Percentiles rank a stretch among this genome's conserved stretches.
Conservation (phyloP, 2,888 invertebrate species). For the Leuctra nigra region DNA sequence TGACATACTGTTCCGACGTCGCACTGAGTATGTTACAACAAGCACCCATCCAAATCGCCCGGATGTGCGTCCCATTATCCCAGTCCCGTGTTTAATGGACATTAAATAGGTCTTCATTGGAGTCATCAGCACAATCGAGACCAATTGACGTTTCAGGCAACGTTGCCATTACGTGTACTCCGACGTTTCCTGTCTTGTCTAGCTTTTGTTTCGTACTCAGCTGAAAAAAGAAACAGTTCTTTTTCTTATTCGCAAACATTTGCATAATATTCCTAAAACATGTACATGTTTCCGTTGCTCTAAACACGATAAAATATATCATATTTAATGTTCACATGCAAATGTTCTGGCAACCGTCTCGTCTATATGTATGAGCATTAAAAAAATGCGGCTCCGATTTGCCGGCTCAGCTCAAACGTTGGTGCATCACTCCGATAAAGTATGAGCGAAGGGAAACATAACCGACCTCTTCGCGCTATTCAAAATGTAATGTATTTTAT, state of each 20-base stretch:
- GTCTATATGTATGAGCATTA: too few relatives aligned
- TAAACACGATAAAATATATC: background rate
- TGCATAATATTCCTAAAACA: constrained; percentile 3
- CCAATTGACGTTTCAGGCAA: background rate
- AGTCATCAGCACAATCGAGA: background rate
- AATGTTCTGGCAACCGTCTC: constrained; percentile 10
- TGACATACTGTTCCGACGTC: too few relatives aligned
- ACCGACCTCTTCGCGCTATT: too few relatives aligned
- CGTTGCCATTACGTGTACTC: background rate
- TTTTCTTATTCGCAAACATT: background rate
- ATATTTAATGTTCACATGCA: background rate
- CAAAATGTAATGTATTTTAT: too few relatives aligned
- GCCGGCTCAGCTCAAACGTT: too few relatives aligned
- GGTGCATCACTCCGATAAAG: too few relatives aligned
- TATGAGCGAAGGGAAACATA: too few relatives aligned
- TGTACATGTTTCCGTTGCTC: background rate
- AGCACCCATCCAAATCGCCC: background rate
- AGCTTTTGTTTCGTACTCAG: too few relatives aligned
- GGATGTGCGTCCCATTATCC: constrained; percentile 1
- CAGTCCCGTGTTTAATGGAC: background rate
- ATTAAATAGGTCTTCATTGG: constrained; percentile 2
- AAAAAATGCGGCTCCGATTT: too few relatives aligned
- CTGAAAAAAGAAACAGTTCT: background rate
- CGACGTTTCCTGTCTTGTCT: background rate
- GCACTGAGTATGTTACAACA: background rate